Evolutionary conservation across 2,797 vertebrate species (phyloP).

Genomic region (Chelon auratus): DNA sequence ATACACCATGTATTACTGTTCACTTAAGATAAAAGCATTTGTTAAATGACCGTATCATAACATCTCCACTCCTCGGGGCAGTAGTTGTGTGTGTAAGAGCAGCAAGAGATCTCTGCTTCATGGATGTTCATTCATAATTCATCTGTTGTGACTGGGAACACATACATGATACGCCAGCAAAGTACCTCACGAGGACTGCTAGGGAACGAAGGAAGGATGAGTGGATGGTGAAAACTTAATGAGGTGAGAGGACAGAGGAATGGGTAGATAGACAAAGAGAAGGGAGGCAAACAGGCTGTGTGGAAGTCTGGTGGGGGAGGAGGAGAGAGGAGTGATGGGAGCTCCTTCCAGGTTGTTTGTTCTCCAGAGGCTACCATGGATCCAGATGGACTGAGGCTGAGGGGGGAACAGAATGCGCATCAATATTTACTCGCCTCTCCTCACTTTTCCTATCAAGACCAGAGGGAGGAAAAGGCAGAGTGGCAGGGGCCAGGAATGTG

Average conservation of each 20-base stretch:
- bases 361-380: conserved; percentile 62
- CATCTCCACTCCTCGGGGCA: conserved; percentile 41
- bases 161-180: conserved; percentile 55
- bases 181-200: conserved; percentile 31
- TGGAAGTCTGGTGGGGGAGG: conserved; percentile 26
- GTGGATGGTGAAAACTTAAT: conserved; percentile 42
- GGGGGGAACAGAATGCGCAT: conserved; percentile 63
- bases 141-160: conserved; percentile 56
- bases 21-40: conserved; percentile 73
- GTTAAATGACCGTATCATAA: conserved; percentile 66
- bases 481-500: neutral
- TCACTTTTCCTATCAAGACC: conserved; percentile 27
- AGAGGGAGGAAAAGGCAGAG: neutral
- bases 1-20: conserved; percentile 58
- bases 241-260: conserved; percentile 12
- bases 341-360: conserved; percentile 64
- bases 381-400: conserved; percentile 69
- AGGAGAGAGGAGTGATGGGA: conserved; percentile 22
- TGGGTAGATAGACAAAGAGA: conserved; percentile 29
- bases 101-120: conserved; percentile 54
- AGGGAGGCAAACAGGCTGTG: conserved; percentile 8
- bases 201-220: conserved; percentile 6
- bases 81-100: conserved; percentile 37
- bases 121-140: conserved; percentile 71
- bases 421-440: conserved; percentile 68